Conservation (phyloP, 1,140 invertebrate species). For the Lutraria rhynchaena region DNA sequence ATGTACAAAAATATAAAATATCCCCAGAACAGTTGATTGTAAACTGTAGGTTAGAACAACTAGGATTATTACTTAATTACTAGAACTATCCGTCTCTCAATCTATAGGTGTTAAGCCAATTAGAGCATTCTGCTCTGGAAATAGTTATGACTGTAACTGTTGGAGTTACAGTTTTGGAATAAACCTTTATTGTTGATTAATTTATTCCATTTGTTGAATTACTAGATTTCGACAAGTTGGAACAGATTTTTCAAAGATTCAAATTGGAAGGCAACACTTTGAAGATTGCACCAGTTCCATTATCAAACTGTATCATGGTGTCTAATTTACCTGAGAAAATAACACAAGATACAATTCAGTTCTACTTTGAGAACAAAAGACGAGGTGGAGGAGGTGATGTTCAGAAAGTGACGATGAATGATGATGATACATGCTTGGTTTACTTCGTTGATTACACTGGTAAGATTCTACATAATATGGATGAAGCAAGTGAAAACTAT, state of each 20-base stretch:
- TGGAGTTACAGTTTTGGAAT: background rate
- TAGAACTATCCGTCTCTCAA: no score
- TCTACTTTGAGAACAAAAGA: conserved; percentile 53
- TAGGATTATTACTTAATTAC: background rate
- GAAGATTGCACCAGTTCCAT: conserved; percentile 9
- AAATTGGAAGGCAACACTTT: conserved; percentile 34
- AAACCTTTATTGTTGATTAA: background rate
- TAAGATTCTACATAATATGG: conserved; percentile 2
- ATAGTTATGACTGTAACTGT: background rate
- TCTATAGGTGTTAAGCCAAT: no score
- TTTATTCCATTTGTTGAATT: background rate
- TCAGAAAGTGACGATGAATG: conserved; percentile 26
- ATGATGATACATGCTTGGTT: conserved; percentile 31
- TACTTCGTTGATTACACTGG: conserved; percentile 41
- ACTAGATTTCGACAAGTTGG: conserved; percentile 14
- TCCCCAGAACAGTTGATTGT: no score
- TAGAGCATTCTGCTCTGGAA: background rate
- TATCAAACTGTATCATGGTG: conserved; percentile 50
- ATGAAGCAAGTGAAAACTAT: background rate
- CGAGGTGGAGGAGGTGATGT: conserved; percentile 39
- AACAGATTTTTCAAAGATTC: background rate
- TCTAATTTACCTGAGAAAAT: conserved; percentile 27
- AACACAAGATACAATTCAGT: conserved; percentile 39
- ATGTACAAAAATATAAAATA: no score
- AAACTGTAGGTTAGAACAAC: background rate